Evolutionary conservation across 1,140 invertebrate species (phyloP), one percentile per base, ranked within the genome.

Genomic region (Ladona fulva): DNA sequence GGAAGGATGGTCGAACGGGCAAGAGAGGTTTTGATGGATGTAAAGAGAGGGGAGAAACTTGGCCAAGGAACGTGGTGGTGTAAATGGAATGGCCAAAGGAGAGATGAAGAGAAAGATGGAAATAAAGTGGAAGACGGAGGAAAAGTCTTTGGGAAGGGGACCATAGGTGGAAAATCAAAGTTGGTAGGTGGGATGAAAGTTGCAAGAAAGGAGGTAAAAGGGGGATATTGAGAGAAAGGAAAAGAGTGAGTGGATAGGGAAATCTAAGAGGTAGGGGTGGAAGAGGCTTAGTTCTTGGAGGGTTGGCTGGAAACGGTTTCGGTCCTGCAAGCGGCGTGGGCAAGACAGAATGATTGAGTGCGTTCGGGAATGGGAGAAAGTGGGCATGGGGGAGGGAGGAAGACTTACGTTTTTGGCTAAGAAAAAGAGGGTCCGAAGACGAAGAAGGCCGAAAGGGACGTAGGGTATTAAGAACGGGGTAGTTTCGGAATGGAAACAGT

Each of bases 301-400:
- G 52, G 52, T 16, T 22, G 52, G 52, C n/a, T 66, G n/a, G 52
- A 3, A 6, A 66, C 52, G 52, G 52, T 66, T 52, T 52, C 44
- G 44, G 44, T 52, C 44, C 44, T 52, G 44, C 10, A 19, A 11
- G 44, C 19, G 19, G 44, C 52, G 52, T 66, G 52, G 52, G 14
- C 52, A 66, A 66, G 52, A 66, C 52, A 66, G 52, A 66, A 66
- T 66, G 52, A 66, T 66, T 66, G 52, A 66, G 52, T 66, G 52
- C 52, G 14, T 66, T 66, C n/a, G 52, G n/a, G 52, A 22, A 66
- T 16, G 52, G 52, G 52, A 19, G 52, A 19, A 22, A 16, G 52
- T 16, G 52, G n/a, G 52, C 52, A 19, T 66, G 3, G 14, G 52
- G 52, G 29, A 37, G 8, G 29, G 8, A 12, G 52, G 12, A n/a